These are phyloP conservation scores for Ceyx margarethae DNA, from an alignment of 2,113 vertebrate genomes.

Conservation along the genomic window DNA sequence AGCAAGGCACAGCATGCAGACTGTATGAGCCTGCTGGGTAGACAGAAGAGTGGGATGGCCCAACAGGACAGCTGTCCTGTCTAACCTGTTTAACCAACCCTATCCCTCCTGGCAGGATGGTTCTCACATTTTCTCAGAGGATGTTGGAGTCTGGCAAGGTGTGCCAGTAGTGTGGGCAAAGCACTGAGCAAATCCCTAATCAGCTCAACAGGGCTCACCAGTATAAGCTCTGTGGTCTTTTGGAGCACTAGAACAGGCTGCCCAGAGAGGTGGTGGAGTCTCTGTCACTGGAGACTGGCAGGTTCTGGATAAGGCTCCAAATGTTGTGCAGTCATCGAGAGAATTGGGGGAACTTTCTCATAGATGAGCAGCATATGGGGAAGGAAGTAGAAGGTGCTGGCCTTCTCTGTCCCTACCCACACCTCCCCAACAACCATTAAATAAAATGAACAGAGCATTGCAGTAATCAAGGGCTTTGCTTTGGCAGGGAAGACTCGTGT, in stretches of 20 bases:
- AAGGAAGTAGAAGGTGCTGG: neutral
- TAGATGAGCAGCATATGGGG: neutral
- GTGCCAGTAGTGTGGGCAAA: neutral
- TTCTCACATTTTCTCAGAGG: neutral
- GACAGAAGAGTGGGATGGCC: neutral
- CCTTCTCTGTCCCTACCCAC: neutral
- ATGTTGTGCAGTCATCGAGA: neutral
- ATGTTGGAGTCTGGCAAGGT: neutral
- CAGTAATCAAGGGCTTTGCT: neutral
- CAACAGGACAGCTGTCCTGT: neutral
- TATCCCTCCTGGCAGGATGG: neutral
- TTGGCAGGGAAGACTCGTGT: neutral
- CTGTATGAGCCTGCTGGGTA: neutral
- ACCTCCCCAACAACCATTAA: no score
- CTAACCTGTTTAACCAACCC: neutral
- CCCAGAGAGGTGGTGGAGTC: no score
- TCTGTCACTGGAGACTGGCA: neutral
- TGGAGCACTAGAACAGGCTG: no score
- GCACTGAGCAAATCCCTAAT: neutral
- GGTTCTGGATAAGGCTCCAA: neutral
- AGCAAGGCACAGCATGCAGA: neutral
- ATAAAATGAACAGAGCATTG: neutral
- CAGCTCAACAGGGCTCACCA: neutral
- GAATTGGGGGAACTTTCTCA: neutral
- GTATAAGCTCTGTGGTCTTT: neutral